Evolutionary conservation across 2,113 vertebrate genomes (phyloP), one percentile per base, ranked within the genome.

Genomic region (Peromyscus californicus): DNA sequence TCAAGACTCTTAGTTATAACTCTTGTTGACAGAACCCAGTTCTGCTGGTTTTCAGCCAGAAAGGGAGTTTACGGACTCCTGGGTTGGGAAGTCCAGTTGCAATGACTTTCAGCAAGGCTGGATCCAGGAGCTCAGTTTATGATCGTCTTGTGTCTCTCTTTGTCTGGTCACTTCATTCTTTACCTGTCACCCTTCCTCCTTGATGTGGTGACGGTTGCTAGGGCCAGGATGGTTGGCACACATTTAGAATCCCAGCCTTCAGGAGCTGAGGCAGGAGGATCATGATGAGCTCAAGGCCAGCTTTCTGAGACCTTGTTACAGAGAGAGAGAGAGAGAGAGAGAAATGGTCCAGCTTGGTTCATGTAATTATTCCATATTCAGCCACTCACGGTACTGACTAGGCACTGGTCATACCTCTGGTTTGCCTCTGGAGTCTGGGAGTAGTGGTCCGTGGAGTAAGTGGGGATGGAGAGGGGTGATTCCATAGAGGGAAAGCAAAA

Each of bases 1-100:
- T 76, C 61, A 86, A 69, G 54, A 39, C 45, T 94, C 45, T 94
- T 78, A 86, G 67, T 94, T 84, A 39, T 59, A 79, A 48, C 39
- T 48, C 13, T 31, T 8, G 75, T 59, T 13, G 75, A n/a, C 24
- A 75, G 48, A 94, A 79, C 76, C 70, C 29, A 39, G 0, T 33
- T 51, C 15, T 29, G 19, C 45, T 17, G 67, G 33, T 61, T 93
- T 88, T 79, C 79, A 75, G 69, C 11, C 63, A 78, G 36, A 90
- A 89, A 36, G 1, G 24, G 26, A 16, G 45, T 39, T 87, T 78
- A 57, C 69, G 70, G 86, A 45, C 51, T 95, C 26, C n/a, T 22
- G 6, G 21, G 7, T 69, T 89, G 42, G 51, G 36, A 96, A 93
- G 7, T 70, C 42, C 67, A 65, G 59, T 26, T 36, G 74, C 39